Percentiles rank a stretch among this genome's conserved stretches.
Evolutionary conservation across 1,140 invertebrate species (phyloP).

Genomic region (Thrips palmi): DNA sequence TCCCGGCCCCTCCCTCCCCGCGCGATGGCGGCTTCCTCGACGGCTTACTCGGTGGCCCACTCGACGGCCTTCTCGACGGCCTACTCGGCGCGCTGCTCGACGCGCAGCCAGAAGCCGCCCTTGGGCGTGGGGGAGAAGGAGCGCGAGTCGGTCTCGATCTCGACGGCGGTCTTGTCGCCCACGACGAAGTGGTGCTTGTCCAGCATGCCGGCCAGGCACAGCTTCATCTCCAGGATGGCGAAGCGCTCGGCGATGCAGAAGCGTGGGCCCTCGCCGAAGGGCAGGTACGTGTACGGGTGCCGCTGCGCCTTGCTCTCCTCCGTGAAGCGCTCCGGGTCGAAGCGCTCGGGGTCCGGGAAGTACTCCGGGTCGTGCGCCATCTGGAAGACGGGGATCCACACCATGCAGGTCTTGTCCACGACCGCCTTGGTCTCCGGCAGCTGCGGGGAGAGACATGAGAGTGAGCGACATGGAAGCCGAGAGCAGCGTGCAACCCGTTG

Average conservation of each 20-base stretch:
- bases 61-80: no score
- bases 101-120: neutral
- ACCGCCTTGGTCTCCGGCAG: conserved; percentile 34
- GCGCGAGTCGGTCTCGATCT: neutral
- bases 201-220: conserved; percentile 15
- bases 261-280: conserved; percentile 41
- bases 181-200: neutral
- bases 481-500: no score
- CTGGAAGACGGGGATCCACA: conserved; percentile 31
- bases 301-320: conserved; percentile 31
- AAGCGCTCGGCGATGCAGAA: conserved; percentile 38
- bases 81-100: no score
- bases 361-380: conserved; percentile 34
- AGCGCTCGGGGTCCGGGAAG: conserved; percentile 31
- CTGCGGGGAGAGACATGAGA: conserved; percentile 30
- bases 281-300: conserved; percentile 31
- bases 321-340: conserved; percentile 35
- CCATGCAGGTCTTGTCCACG: conserved; percentile 34
- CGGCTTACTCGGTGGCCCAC: no score
- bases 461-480: no score
- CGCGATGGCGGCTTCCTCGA: no score
- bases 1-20: no score
- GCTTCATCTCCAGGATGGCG: conserved; percentile 30
- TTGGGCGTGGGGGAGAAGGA: neutral
- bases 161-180: neutral